These are phyloP conservation scores for Timema podura DNA, from an alignment of 2,888 invertebrate species.

Conservation along the genomic window DNA sequence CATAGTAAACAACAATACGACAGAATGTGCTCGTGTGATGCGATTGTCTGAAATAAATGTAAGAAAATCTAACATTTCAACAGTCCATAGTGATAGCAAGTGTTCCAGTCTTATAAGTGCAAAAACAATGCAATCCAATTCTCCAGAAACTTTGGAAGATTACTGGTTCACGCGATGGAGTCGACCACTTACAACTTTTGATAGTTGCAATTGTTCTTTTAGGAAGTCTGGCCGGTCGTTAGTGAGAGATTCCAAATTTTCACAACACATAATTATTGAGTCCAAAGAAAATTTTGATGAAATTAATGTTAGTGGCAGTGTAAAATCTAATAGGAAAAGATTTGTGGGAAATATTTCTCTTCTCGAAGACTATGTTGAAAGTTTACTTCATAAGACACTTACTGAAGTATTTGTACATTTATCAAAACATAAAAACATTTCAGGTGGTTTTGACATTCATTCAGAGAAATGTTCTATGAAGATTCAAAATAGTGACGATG, in stretches of 20 bases:
- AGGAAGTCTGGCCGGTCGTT: constrained; percentile 43
- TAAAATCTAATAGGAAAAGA: background rate
- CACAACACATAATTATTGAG: background rate
- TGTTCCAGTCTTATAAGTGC: constrained; percentile 11
- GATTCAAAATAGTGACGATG: background rate
- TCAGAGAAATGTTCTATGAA: background rate
- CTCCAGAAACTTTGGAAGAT: constrained; percentile 42
- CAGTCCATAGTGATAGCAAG: background rate
- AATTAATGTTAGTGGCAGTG: background rate
- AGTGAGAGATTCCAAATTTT: constrained; percentile 18
- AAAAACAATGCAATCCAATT: constrained; percentile 38
- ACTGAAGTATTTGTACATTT: background rate
- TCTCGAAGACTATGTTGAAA: constrained; percentile 10
- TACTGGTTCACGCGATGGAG: constrained; percentile 51
- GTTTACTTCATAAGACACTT: background rate
- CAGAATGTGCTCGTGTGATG: constrained; percentile 30
- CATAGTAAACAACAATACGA: constrained; percentile 33
- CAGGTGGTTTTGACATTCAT: background rate
- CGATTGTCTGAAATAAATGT: background rate
- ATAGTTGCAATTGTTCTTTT: constrained; percentile 45
- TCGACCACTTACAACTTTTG: constrained; percentile 42
- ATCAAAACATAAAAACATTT: background rate
- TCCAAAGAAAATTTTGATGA: background rate
- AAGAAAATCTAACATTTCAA: background rate
- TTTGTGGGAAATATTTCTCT: background rate